These are phyloP conservation scores for Gymnogyps californianus DNA, from an alignment of 2,113 vertebrate genomes.

Conservation along the genomic window DNA sequence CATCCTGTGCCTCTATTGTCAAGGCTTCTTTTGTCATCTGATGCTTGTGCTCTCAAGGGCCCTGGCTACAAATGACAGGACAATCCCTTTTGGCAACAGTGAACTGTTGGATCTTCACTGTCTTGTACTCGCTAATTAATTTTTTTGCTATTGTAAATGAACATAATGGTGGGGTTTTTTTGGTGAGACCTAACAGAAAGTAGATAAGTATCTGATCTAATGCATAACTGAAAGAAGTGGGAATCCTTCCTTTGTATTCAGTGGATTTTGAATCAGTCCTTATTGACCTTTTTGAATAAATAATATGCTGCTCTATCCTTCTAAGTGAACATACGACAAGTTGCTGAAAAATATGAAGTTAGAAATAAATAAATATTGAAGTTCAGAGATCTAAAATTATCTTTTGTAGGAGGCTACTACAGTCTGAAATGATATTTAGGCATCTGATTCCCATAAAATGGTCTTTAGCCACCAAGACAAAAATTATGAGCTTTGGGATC, in stretches of 20 bases:
- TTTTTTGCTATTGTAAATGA: neutral
- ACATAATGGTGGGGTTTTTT: neutral
- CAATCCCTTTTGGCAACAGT: neutral
- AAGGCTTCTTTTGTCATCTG: neutral
- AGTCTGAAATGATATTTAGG: neutral
- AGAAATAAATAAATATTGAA: neutral
- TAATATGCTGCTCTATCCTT: neutral
- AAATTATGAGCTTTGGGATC: neutral
- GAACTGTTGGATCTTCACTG: neutral
- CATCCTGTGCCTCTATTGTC: neutral
- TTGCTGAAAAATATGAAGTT: neutral
- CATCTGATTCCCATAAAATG: neutral
- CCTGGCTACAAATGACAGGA: neutral
- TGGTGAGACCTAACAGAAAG: neutral
- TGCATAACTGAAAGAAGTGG: neutral
- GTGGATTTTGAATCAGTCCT: neutral
- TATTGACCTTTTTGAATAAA: neutral
- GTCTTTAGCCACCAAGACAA: neutral
- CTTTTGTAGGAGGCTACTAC: neutral
- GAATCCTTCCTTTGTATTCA: neutral
- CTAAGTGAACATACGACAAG: neutral
- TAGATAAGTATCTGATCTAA: neutral
- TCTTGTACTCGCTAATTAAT: fast-evolving
- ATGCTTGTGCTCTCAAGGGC: neutral
- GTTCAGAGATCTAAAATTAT: neutral